A percentile compares a stretch with the other conserved stretches of the same genome.
Conservation (phyloP, 2,113 vertebrate genomes). For the Rhinichthys klamathensis region DNA sequence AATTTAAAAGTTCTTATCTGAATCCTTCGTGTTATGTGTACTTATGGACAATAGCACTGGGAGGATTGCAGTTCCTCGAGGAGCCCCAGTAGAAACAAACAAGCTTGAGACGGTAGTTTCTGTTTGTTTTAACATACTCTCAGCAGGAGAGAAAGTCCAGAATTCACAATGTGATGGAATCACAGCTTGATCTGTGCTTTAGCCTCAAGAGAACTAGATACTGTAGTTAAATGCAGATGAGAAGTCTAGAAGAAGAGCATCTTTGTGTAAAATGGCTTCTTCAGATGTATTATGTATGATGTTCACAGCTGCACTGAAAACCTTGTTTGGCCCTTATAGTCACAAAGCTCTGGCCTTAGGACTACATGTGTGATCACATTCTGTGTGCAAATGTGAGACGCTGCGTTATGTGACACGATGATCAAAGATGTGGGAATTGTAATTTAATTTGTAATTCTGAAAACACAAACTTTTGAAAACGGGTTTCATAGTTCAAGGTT, state of each 20-base stretch:
- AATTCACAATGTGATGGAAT: constrained; percentile 14
- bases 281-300: not conserved
- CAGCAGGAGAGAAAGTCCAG: not conserved
- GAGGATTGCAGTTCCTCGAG: not conserved
- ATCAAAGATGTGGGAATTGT: no score
- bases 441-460: no score
- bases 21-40: not conserved
- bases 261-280: not conserved
- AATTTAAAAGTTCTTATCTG: not conserved
- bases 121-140: constrained; percentile 7
- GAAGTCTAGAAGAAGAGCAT: not conserved
- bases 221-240: constrained; percentile 13
- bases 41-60: not conserved
- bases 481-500: no score
- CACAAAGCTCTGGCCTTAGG: not conserved
- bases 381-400: no score
- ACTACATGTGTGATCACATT: no score
- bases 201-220: not conserved
- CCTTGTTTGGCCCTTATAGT: not conserved
- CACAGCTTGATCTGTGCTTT: constrained; percentile 1
- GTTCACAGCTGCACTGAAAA: not conserved
- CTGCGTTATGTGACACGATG: no score
- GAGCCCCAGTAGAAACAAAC: not conserved
- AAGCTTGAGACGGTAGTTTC: not conserved
- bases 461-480: no score